These are phyloP conservation scores for Euthynnus affinis DNA, from an alignment of 2,797 vertebrate species.

Conservation along the genomic window DNA sequence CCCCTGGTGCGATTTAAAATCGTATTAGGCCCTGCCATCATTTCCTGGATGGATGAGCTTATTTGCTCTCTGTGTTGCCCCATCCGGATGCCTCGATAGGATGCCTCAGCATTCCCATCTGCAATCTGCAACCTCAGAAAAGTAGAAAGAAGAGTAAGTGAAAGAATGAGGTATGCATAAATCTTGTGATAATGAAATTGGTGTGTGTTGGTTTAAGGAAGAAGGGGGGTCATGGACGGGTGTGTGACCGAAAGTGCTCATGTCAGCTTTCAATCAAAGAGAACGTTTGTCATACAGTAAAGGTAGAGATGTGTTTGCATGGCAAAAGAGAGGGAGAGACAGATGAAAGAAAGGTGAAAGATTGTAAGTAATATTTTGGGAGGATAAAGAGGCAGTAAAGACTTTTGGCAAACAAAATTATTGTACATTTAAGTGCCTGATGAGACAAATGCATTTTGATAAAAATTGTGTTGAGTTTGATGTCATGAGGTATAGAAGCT, in stretches of 20 bases:
- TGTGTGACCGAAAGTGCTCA: conserved; percentile 57
- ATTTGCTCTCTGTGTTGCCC: conserved; percentile 61
- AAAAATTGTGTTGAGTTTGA: conserved; percentile 18
- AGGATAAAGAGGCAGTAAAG: conserved; percentile 25
- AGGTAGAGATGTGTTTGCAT: conserved; percentile 26
- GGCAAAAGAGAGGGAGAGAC: neutral
- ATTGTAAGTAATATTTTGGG: conserved; percentile 20
- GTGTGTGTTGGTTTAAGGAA: conserved; percentile 60
- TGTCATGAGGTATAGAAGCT: conserved; percentile 3
- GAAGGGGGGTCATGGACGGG: conserved; percentile 42
- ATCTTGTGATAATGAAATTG: conserved; percentile 69
- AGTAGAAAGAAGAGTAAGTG: conserved; percentile 47
- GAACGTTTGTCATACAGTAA: conserved; percentile 62
- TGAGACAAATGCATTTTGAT: neutral
- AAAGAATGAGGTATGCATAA: conserved; percentile 49
- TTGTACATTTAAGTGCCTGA: conserved; percentile 18
- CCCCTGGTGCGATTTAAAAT: conserved; percentile 79
- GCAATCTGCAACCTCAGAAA: conserved; percentile 57
- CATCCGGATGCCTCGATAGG: conserved; percentile 66
- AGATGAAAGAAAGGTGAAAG: conserved; percentile 18
- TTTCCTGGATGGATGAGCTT: conserved; percentile 81
- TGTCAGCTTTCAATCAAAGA: conserved; percentile 64
- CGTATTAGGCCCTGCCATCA: conserved; percentile 74
- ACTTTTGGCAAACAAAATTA: conserved; percentile 1
- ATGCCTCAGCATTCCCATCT: conserved; percentile 75